Evolutionary conservation across 2,113 vertebrate species (phyloP).

Genomic region (Catharus fuscescens): DNA sequence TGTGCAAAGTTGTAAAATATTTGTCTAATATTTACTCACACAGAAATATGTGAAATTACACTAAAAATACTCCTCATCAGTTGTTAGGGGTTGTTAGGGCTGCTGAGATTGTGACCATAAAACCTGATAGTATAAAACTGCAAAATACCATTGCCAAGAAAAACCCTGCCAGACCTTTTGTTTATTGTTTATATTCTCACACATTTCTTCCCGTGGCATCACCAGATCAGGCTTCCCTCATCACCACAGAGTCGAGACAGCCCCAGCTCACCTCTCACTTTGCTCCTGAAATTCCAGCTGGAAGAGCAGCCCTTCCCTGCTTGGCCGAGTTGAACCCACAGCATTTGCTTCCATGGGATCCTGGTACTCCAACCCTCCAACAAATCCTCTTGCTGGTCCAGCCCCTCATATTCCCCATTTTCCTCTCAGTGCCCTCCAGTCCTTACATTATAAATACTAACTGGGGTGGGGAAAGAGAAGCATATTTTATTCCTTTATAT

Average conservation of each 20-base stretch:
- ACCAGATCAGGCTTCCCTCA: background rate
- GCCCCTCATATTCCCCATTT: rapidly evolving
- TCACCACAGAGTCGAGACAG: rapidly evolving
- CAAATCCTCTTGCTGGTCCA: background rate
- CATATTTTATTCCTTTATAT: background rate
- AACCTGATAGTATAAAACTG: background rate
- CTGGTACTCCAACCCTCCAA: background rate
- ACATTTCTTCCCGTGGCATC: background rate
- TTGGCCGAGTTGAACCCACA: background rate
- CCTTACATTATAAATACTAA: background rate
- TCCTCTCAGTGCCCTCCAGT: background rate
- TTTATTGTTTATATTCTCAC: background rate
- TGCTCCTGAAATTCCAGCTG: background rate
- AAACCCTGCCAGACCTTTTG: background rate
- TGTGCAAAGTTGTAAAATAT: background rate
- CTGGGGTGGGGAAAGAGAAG: background rate
- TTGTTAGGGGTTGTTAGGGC: background rate
- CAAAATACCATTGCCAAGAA: background rate
- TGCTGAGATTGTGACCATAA: background rate
- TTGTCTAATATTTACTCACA: background rate
- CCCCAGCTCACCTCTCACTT: background rate
- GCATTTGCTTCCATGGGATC: background rate
- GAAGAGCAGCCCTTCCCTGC: background rate
- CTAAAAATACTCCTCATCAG: background rate
- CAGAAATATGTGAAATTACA: background rate